Evolutionary conservation across 2,888 invertebrate species (phyloP).

Genomic region (Ecdyonurus torrentis): DNA sequence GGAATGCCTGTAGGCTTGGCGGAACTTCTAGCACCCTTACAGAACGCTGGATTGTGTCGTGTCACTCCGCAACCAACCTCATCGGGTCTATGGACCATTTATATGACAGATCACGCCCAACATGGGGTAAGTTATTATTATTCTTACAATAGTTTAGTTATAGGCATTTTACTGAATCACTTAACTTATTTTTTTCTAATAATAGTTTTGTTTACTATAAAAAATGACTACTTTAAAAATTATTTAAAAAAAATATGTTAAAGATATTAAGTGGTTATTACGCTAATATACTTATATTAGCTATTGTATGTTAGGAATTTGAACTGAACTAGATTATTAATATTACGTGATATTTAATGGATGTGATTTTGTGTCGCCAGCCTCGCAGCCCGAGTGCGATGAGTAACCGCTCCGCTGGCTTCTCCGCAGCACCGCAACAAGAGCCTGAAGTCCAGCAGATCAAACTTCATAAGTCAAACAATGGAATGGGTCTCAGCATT

Average conservation of each 20-base stretch:
- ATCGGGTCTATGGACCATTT: slow-evolving; percentile 89
- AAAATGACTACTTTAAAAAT: too few relatives aligned
- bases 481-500: slow-evolving; percentile 96
- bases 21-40: slow-evolving; percentile 70
- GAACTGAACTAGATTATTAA: not conserved
- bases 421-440: slow-evolving; percentile 25
- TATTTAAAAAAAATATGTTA: too few relatives aligned
- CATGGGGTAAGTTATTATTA: slow-evolving; percentile 25
- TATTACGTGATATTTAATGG: slow-evolving; percentile 1
- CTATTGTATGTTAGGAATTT: not conserved
- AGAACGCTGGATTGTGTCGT: slow-evolving; percentile 72
- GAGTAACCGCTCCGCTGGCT: slow-evolving; percentile 38
- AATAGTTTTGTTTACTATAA: too few relatives aligned
- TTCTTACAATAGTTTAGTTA: too few relatives aligned
- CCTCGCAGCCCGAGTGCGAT: slow-evolving; percentile 48
- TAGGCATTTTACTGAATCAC: too few relatives aligned
- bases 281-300: too few relatives aligned
- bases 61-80: slow-evolving; percentile 82
- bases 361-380: slow-evolving; percentile 21
- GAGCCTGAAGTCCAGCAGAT: slow-evolving; percentile 69
- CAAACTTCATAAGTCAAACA: slow-evolving; percentile 81
- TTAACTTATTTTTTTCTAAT: not conserved
- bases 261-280: too few relatives aligned
- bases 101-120: slow-evolving; percentile 38
- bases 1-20: slow-evolving; percentile 78